Conservation (phyloP, 2,113 vertebrate species). For the Scomber colias region DNA sequence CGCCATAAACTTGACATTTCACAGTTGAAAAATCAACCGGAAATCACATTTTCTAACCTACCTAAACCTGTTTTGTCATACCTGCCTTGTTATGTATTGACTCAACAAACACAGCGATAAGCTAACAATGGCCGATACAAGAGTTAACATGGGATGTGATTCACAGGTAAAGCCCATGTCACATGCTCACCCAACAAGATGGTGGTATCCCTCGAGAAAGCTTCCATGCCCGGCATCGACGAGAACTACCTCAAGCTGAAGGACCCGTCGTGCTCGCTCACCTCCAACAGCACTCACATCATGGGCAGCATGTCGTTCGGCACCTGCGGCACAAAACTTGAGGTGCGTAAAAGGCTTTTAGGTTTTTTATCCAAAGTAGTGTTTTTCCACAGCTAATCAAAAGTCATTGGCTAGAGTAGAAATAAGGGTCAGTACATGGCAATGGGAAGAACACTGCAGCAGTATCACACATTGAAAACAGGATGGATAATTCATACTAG, state of each 20-base stretch:
- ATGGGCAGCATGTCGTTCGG: conserved; percentile 73
- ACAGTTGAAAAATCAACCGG: too few species aligned
- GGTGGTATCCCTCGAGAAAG: conserved; percentile 69
- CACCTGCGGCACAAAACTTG: conserved; percentile 79
- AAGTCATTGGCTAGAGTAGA: not conserved
- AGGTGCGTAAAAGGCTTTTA: conserved; percentile 59
- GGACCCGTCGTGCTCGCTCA: conserved; percentile 77
- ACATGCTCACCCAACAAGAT: conserved; percentile 70
- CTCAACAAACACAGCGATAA: too few species aligned
- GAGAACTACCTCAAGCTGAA: conserved; percentile 70
- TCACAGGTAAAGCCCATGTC: conserved; percentile 68
- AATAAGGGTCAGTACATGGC: too few species aligned
- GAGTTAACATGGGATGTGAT: not conserved
- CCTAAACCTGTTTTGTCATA: too few species aligned
- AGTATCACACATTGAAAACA: too few species aligned
- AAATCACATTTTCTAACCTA: too few species aligned
- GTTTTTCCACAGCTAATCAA: too few species aligned
- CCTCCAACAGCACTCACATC: conserved; percentile 80
- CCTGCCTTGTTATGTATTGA: too few species aligned
- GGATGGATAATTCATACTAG: too few species aligned
- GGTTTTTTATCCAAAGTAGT: too few species aligned
- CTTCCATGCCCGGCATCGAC: conserved; percentile 75
- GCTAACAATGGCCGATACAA: not conserved
- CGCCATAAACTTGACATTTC: too few species aligned
- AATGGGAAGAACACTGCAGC: too few species aligned